Conservation (phyloP, 2,888 invertebrate genomes). For the Marronus borbonicus region DNA sequence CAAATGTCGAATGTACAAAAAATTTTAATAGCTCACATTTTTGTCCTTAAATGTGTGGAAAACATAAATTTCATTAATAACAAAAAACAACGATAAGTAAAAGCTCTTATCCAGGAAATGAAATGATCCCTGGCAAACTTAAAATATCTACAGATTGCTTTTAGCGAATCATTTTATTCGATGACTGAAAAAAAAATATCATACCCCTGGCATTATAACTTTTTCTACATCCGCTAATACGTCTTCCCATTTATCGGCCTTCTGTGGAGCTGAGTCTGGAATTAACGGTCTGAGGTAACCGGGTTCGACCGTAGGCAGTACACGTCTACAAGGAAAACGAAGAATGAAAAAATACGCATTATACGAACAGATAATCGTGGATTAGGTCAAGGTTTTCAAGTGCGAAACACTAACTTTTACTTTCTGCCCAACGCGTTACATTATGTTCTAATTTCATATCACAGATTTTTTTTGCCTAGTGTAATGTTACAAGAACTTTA, state of each 20-base stretch:
- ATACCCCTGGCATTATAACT: slow-evolving; percentile 96
- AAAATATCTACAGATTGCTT: too few species aligned
- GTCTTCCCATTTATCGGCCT: slow-evolving; percentile 91
- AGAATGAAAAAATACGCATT: slow-evolving; percentile 27
- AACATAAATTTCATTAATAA: too few species aligned
- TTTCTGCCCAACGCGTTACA: slow-evolving; percentile 3
- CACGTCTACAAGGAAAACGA: slow-evolving; percentile 74
- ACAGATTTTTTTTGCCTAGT: not conserved
- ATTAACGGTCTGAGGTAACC: slow-evolving; percentile 92
- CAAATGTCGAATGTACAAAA: too few species aligned
- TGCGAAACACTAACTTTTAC: slow-evolving; percentile 51
- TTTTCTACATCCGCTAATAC: slow-evolving; percentile 94
- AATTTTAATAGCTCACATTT: too few species aligned
- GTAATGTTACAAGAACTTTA: too few species aligned
- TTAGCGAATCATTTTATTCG: too few species aligned
- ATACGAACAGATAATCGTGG: slow-evolving; percentile 35
- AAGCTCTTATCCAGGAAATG: too few species aligned
- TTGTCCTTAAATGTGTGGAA: too few species aligned
- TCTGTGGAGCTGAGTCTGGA: slow-evolving; percentile 87
- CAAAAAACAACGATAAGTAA: too few species aligned
- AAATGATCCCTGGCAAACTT: too few species aligned
- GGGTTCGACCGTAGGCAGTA: slow-evolving; percentile 92
- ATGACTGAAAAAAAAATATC: slow-evolving; percentile 49
- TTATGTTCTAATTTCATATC: slow-evolving; percentile 39
- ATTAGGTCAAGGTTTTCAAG: slow-evolving; percentile 58